Conservation (phyloP, 2,888 invertebrate genomes). For the Tenthredo livida region DNA sequence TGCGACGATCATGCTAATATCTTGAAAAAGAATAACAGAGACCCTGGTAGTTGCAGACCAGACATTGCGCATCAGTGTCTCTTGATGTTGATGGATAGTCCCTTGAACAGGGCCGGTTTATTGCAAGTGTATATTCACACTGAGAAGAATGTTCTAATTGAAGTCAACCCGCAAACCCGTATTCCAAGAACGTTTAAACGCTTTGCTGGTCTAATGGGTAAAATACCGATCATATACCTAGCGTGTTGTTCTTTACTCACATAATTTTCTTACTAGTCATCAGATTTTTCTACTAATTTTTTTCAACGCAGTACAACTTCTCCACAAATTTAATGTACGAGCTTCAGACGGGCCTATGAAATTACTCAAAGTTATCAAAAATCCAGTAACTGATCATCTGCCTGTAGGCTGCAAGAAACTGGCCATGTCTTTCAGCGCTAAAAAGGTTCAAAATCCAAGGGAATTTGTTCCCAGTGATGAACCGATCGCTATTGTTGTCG, state of each 20-base stretch:
- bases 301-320: slow-evolving; percentile 89
- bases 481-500: slow-evolving; percentile 94
- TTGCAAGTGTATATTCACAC: slow-evolving; percentile 97
- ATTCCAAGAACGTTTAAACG: slow-evolving; percentile 98
- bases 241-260: slow-evolving; percentile 65
- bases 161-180: slow-evolving; percentile 97
- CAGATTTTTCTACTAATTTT: not conserved
- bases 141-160: slow-evolving; percentile 94
- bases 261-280: not conserved
- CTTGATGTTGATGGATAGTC: slow-evolving; percentile 98
- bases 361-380: slow-evolving; percentile 96
- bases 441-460: slow-evolving; percentile 84
- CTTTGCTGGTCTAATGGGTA: slow-evolving; percentile 98
- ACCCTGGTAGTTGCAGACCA: slow-evolving; percentile 94
- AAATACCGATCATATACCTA: slow-evolving; percentile 55
- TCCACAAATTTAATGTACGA: slow-evolving; percentile 96
- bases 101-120: slow-evolving; percentile 96
- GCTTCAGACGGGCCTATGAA: slow-evolving; percentile 94
- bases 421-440: slow-evolving; percentile 93
- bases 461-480: slow-evolving; percentile 90
- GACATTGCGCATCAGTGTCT: slow-evolving; percentile 99
- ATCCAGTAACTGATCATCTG: slow-evolving; percentile 95
- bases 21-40: slow-evolving; percentile 91
- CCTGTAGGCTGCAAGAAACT: slow-evolving; percentile 96
- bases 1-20: slow-evolving; percentile 95